Evolutionary conservation across 2,113 vertebrate species (phyloP), one percentile per base, ranked within the genome.

Genomic region (Sciurus niger): DNA sequence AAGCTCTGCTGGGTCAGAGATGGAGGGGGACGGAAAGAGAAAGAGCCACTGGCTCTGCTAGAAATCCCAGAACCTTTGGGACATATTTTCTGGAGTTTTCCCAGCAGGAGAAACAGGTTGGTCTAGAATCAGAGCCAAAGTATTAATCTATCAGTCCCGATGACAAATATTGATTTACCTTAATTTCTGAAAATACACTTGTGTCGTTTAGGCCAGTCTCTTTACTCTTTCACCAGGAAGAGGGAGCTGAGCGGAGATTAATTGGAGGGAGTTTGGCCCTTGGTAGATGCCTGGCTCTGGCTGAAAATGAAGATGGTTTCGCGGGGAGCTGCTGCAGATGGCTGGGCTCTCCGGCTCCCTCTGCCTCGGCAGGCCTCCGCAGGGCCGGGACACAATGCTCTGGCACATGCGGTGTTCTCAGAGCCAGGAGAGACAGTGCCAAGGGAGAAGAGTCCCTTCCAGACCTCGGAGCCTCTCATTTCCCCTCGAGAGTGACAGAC

Each of bases 131-230:
- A 95, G 96, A 96, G 92, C 93, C 95, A 89, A 98, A 97, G 98
- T 98, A 98, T 98, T 97, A 96, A 98, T 98, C 97, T 96, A 97
- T 98, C 86, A 97, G 96, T 91, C 96, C 87, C 95, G 93, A 97
- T 89, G 95, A 98, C 40, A 98, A 89, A 68, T 98, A 98, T 94
- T 96, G 97, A 97, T 98, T 98, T 98, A 98, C 99, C 98, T 98
- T 98, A 97, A 98, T 98, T 98, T 98, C 98, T 97, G 97, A 98
- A 98, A 98, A 98, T 97, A 97, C 93, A 97, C 93, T 90, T 95
- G 94, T 84, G 55, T 60, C 89, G 98, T 98, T 98, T 96, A 98
- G 82, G 84, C 83, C 43, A 94, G 93, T 97, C 94, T 97, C 96
- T 97, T 95, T 98, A 97, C 97, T 98, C 95, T 90, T 92, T 97